Evolutionary conservation across 92 coral and sea anemone genomes (phyloP).

Genomic region (Siderastrea siderea): DNA sequence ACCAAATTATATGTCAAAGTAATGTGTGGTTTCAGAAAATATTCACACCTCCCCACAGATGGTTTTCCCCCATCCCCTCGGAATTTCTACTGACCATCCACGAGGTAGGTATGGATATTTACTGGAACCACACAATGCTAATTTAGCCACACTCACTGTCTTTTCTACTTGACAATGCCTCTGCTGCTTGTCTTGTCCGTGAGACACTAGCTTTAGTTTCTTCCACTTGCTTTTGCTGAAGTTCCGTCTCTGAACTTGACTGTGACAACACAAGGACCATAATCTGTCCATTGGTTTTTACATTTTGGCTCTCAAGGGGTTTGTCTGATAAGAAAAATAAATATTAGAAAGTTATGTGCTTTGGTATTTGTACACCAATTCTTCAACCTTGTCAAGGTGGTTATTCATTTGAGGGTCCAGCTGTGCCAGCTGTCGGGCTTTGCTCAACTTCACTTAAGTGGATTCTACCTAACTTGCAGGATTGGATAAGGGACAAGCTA

Average conservation of each 20-base stretch:
- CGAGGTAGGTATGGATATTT: too few species aligned
- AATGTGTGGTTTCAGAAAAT: too few species aligned
- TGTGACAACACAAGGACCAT: constrained; percentile 82
- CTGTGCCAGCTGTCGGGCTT: too few species aligned
- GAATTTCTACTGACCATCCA: too few species aligned
- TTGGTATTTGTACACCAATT: neutral
- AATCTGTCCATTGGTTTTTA: constrained; percentile 83
- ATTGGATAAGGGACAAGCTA: neutral
- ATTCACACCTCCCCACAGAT: too few species aligned
- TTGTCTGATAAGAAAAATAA: constrained; percentile 43
- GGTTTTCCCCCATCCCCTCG: too few species aligned
- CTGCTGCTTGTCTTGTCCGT: constrained; percentile 92
- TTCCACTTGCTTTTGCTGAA: constrained; percentile 58
- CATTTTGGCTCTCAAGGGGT: constrained; percentile 83
- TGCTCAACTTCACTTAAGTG: too few species aligned
- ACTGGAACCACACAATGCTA: too few species aligned
- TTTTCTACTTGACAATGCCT: constrained; percentile 86
- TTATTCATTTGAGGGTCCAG: too few species aligned
- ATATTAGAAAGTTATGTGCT: neutral
- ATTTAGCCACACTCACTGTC: constrained; percentile 70
- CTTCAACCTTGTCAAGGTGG: too few species aligned
- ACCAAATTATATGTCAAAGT: too few species aligned
- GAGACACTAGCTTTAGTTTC: constrained; percentile 74
- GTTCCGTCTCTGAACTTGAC: constrained; percentile 62
- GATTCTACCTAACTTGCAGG: too few species aligned